Conservation (phyloP, 2,113 vertebrate genomes). For the Proteles cristata region DNA sequence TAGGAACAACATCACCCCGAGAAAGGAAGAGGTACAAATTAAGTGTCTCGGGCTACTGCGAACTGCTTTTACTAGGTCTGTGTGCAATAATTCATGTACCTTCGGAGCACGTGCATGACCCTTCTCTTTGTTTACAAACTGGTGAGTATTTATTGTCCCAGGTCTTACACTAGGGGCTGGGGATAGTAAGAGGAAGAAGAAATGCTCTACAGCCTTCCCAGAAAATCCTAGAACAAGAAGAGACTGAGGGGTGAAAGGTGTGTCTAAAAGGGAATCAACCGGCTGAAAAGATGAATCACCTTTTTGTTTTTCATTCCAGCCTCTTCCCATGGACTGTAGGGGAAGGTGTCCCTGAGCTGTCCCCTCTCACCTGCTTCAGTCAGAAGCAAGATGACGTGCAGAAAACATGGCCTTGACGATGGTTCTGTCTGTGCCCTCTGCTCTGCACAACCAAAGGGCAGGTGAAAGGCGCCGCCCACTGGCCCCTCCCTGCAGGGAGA, state of each 20-base stretch:
- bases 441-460: neutral
- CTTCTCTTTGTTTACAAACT: conserved; percentile 16
- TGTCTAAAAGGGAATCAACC: neutral
- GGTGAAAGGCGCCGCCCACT: neutral
- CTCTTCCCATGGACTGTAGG: neutral
- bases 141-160: neutral
- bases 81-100: neutral
- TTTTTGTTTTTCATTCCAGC: neutral
- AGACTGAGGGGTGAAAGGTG: neutral
- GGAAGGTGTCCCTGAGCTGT: neutral
- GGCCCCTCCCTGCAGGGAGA: neutral
- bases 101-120: neutral
- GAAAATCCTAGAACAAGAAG: conserved; percentile 41
- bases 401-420: neutral
- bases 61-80: neutral
- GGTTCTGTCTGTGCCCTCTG: neutral
- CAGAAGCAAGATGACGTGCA: neutral
- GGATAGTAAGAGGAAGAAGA: neutral
- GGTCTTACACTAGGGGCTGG: neutral
- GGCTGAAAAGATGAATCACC: conserved; percentile 27
- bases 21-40: neutral
- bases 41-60: neutral
- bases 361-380: neutral
- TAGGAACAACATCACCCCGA: neutral
- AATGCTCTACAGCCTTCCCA: neutral